Evolutionary conservation across 2,113 vertebrate genomes (phyloP), one percentile per base, ranked within the genome.

Genomic region (Mesembrinibis cayennensis): DNA sequence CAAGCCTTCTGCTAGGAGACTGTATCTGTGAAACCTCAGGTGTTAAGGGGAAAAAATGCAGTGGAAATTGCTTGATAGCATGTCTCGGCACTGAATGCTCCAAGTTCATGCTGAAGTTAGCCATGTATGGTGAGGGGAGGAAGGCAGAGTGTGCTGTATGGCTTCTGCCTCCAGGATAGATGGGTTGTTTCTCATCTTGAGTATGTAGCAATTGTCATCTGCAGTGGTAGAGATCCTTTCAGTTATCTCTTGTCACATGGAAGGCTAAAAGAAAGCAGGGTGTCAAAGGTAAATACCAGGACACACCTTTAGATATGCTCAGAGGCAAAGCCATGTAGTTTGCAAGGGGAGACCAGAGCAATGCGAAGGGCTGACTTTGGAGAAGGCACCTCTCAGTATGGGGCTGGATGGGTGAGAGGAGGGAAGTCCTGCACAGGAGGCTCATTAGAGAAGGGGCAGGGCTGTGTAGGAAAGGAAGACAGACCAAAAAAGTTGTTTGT

Each of bases 11-110:
- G 52, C 62, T 76, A 44, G 34, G 30, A 58, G 27, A 30, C 2
- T 0, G 0, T 27, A 17, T 19, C 45, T 77, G 29, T 82, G n/a
- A 85, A 74, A 82, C 7, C 7, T 59, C 2, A 1, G 47, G 9
- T 81, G 25, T 36, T 55, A 21, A 18, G 26, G 11, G 27, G 13
- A 11, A 25, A 22, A 44, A 52, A n/a, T 32, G 10, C 12, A 3
- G 6, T 44, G 25, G 34, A 59, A 76, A 30, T 45, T 1, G 21
- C 32, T 76, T n/a, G 38, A 40, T 36, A 27, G 44, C 1, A 2
- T 18, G 26, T 9, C 5, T 50, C 25, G n/a, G 56, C 34, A n/a
- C 55, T 52, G 36, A 65, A 49, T 14, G 29, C 6, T 55, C 12
- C 4, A 6, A 42, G 42, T 29, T 61, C 3, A 4, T n/a, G 42